A percentile compares a stretch with the other conserved stretches of the same genome.
phyloP scores from a whole-genome alignment of 2,888 invertebrate species.

The Marasmarcha lunaedactyla region DNA sequence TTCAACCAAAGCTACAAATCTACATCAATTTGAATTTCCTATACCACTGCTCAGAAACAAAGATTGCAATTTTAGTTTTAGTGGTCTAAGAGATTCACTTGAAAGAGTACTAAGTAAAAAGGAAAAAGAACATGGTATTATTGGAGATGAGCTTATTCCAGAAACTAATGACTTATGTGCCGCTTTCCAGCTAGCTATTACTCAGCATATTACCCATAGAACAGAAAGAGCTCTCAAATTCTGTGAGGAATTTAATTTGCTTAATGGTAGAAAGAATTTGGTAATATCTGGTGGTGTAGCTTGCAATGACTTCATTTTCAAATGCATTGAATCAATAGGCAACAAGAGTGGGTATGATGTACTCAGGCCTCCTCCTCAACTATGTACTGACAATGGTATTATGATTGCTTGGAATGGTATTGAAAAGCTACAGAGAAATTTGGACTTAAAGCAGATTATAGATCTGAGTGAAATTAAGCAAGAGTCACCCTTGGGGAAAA shows the following conservation, averaged over 20 bases:
- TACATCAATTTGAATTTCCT: slow-evolving; percentile 74
- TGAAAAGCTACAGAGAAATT: slow-evolving; percentile 74
- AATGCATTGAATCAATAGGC: slow-evolving; percentile 77
- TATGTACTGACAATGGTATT: slow-evolving; percentile 97
- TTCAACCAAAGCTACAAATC: slow-evolving; percentile 75
- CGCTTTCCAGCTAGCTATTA: slow-evolving; percentile 79
- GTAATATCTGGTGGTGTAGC: slow-evolving; percentile 97
- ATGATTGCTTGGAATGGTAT: slow-evolving; percentile 99
- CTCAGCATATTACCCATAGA: slow-evolving; percentile 84
- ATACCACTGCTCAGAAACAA: slow-evolving; percentile 71
- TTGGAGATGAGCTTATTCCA: slow-evolving; percentile 79
- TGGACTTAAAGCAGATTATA: slow-evolving; percentile 56
- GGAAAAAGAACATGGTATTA: slow-evolving; percentile 68
- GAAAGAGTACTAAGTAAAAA: slow-evolving; percentile 62
- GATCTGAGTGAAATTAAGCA: slow-evolving; percentile 72
- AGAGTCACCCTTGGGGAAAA: slow-evolving; percentile 73
- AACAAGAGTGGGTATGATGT: slow-evolving; percentile 73
- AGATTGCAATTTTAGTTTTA: slow-evolving; percentile 93
- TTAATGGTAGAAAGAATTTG: slow-evolving; percentile 62
- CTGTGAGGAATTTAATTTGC: slow-evolving; percentile 70
- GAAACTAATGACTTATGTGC: slow-evolving; percentile 87
- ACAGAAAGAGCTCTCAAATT: slow-evolving; percentile 87
- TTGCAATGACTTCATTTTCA: slow-evolving; percentile 86
- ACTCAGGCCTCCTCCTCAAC: slow-evolving; percentile 81
- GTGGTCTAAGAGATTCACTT: slow-evolving; percentile 80